Evolutionary conservation across 2,797 vertebrate species (phyloP), one percentile per base, ranked within the genome.

Genomic region (Helostoma temminkii): DNA sequence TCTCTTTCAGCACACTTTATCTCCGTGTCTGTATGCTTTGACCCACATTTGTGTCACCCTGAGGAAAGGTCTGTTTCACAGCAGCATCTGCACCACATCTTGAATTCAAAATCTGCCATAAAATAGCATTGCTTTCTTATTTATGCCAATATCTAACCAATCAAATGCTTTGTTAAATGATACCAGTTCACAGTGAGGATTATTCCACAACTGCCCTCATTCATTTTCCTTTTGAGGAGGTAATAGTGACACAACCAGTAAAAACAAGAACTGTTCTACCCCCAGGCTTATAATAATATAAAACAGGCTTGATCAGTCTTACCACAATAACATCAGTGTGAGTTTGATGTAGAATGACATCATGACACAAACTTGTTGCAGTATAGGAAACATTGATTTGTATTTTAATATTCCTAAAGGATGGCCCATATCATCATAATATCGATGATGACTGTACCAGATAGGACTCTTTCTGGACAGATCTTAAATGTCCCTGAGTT

Each of bases 401-500:
- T 65, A 10, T 36, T 62, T 48, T 56, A 18, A 78, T 22, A 47
- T 37, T 45, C 47, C 64, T n/a, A 37, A 37, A 37, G 36, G 5
- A 15, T 11, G 32, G 2, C 11, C 21, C 21, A 18, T 37, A 34
- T 10, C 14, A 30, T 50, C 32, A 14, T 32, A 39, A 16, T 52
- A 59, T 36, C 19, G 41, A 9, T 18, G 43, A 61, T 28, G 12
- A 45, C 53, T 39, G 36, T 67, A 50, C 54, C 57, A 9, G 71
- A 81, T 66, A 46, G 63, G 1, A 47, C 48, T 71, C 37, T 60
- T 42, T 45, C 30, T 55, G 64, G 22, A 24, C 54, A 50, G 26
- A 65, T 71, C 46, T 76, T 30, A 39, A 53, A 59, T 12, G 64
- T 78, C 80, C 74, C 80, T 82, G 74, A 85, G 47, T 76, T 76